Evolutionary conservation across 1,140 invertebrate species (phyloP).

Genomic region (Oreohelix idahoensis): DNA sequence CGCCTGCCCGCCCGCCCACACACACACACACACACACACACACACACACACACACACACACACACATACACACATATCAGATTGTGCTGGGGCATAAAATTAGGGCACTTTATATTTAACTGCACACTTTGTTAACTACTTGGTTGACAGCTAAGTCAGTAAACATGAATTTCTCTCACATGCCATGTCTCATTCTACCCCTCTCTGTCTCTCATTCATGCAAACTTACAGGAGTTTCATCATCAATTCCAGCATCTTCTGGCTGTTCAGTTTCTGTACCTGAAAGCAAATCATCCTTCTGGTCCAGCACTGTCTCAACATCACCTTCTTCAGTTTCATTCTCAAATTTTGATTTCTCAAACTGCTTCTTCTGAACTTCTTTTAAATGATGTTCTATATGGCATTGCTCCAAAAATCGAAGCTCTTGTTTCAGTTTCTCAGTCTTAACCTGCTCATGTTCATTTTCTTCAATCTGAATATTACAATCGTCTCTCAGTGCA

Average conservation of each 20-base stretch:
- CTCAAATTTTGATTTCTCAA: neutral
- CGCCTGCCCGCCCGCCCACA: no score
- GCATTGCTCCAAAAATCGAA: conserved; percentile 2
- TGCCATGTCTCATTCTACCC: no score
- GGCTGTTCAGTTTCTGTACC: neutral
- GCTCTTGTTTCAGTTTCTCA: conserved; percentile 8
- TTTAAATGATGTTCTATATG: conserved; percentile 24
- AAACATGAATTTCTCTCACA: no score
- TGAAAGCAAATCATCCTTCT: neutral
- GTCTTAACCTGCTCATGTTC: neutral
- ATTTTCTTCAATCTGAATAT: neutral
- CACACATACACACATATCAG: no score
- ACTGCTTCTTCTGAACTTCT: conserved; percentile 6
- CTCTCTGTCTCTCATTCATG: no score
- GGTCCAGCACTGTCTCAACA: neutral
- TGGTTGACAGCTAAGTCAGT: no score
- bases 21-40: no score
- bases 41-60: no score
- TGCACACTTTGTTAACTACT: no score
- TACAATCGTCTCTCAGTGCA: neutral
- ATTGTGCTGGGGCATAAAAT: no score
- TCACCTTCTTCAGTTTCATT: neutral
- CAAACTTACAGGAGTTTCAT: conserved; percentile 24
- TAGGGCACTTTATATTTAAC: no score
- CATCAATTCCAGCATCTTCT: neutral